Conservation (phyloP, 2,113 vertebrate species). For the Amblyopsis rosae region DNA sequence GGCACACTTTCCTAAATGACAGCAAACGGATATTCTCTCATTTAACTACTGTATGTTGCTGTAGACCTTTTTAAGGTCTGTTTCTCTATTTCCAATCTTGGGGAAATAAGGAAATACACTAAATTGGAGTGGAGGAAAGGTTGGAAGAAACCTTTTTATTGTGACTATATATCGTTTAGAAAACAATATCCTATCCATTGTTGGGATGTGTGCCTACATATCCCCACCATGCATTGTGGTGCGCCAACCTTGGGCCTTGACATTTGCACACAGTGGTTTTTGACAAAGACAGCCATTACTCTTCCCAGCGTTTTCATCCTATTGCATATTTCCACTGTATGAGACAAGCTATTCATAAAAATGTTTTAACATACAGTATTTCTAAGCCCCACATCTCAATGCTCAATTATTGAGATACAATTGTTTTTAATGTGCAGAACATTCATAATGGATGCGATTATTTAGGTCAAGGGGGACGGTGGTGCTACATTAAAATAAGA, state of each 20-base stretch:
- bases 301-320: not conserved
- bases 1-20: conserved; percentile 2
- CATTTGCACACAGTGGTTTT: conserved; percentile 28
- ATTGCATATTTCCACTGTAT: not conserved
- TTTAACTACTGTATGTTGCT: not conserved
- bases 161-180: conserved; percentile 31
- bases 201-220: conserved; percentile 22
- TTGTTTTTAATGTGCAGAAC: not conserved
- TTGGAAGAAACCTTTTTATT: conserved; percentile 19
- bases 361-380: not conserved
- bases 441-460: conserved; percentile 12
- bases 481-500: not conserved
- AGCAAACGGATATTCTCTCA: conserved; percentile 19
- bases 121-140: not conserved
- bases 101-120: not conserved
- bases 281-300: conserved; percentile 15
- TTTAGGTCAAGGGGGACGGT: conserved; percentile 2
- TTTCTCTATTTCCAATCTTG: not conserved
- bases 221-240: conserved; percentile 19
- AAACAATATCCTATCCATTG: conserved; percentile 11
- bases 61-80: conserved; percentile 32
- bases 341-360: too few relatives aligned
- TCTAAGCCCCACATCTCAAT: not conserved
- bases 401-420: not conserved
- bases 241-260: conserved; percentile 40